These are phyloP conservation scores for Ectropis grisescens DNA, from an alignment of 1,140 invertebrate species.

Conservation along the genomic window DNA sequence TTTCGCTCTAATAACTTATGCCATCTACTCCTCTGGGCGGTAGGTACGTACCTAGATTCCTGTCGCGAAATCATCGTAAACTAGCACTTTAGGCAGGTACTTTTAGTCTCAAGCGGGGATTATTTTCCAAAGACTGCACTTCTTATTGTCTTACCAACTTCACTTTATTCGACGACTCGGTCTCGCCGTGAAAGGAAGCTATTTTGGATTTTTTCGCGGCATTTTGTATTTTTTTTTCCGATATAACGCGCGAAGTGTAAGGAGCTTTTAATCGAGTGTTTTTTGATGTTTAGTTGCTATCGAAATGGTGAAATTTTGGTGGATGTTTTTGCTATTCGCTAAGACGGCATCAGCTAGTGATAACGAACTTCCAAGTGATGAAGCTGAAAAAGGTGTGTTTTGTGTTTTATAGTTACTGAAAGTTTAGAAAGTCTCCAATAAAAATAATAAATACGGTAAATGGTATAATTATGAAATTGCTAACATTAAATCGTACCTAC, in stretches of 20 bases:
- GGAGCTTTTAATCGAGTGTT: neutral
- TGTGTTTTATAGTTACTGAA: slow-evolving; percentile 38
- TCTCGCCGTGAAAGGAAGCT: slow-evolving; percentile 44
- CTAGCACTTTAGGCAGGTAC: slow-evolving; percentile 4
- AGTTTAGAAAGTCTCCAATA: too few relatives aligned
- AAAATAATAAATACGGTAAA: too few relatives aligned
- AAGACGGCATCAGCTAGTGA: slow-evolving; percentile 52
- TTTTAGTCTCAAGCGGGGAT: slow-evolving; percentile 48
- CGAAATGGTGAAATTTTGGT: slow-evolving; percentile 60
- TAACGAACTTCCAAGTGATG: slow-evolving; percentile 35
- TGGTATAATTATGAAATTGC: too few relatives aligned
- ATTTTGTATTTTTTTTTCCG: slow-evolving; percentile 24
- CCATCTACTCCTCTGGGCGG: too few relatives aligned
- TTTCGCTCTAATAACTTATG: slow-evolving; percentile 44
- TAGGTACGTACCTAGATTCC: slow-evolving; percentile 8
- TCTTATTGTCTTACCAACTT: slow-evolving; percentile 45
- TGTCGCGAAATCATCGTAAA: slow-evolving; percentile 20
- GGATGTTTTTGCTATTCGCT: slow-evolving; percentile 58
- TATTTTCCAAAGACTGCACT: slow-evolving; percentile 56
- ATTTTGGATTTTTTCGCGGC: slow-evolving; percentile 28
- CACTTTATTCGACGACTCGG: slow-evolving; percentile 47
- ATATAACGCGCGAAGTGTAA: neutral
- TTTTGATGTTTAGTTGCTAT: slow-evolving; percentile 42
- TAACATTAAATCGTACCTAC: too few relatives aligned
- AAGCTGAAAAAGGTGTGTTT: slow-evolving; percentile 48